Evolutionary conservation across 2,113 vertebrate species (phyloP).

Genomic region (Phainopepla nitens): DNA sequence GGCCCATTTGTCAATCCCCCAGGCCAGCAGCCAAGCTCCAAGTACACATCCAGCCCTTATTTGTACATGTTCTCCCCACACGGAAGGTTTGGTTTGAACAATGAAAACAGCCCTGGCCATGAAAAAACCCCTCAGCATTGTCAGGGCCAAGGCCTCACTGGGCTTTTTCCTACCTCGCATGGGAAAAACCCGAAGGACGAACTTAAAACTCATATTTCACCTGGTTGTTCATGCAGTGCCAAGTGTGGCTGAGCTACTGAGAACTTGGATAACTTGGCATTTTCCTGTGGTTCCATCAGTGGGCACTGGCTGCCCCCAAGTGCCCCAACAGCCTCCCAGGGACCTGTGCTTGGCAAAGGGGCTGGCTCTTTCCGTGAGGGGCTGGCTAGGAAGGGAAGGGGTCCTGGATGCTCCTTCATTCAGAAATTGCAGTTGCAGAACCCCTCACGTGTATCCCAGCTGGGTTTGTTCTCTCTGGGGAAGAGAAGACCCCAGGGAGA

Average conservation of each 20-base stretch:
- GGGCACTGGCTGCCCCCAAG: neutral
- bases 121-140: neutral
- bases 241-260: neutral
- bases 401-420: neutral
- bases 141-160: fast-evolving
- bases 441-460: fast-evolving
- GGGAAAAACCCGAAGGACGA: neutral
- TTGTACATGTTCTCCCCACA: neutral
- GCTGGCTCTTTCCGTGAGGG: neutral
- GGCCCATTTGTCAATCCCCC: neutral
- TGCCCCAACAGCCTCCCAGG: fast-evolving
- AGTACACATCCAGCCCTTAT: neutral
- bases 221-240: fast-evolving
- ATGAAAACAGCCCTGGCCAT: neutral
- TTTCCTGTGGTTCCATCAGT: neutral
- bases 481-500: neutral
- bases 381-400: fast-evolving
- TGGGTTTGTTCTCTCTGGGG: neutral
- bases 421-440: neutral
- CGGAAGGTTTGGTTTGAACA: neutral
- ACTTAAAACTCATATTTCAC: neutral
- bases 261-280: fast-evolving
- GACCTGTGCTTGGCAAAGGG: no score
- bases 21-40: neutral
- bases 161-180: neutral